Evolutionary conservation across 2,113 vertebrate genomes (phyloP), one percentile per base, ranked within the genome.

Genomic region (Poecilia latipinna): DNA sequence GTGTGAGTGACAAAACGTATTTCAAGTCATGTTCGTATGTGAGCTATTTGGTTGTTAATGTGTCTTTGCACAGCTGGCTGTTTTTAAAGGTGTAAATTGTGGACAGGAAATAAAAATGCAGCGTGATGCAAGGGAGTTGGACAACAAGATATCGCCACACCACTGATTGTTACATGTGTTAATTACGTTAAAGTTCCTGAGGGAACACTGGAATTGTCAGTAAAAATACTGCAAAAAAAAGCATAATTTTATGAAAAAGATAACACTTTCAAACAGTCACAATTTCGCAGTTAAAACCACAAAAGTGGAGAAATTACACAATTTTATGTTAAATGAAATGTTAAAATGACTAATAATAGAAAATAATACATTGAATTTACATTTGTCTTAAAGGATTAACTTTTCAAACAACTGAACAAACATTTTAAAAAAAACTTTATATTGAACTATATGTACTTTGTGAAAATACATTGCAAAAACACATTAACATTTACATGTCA

Each of bases 71-170:
- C 74, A 77, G 71, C 77, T 78, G 80, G 70, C 66, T 12, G 10
- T 67, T 72, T 60, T 4, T 42, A 60, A 4, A 88, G 67, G 90
- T 90, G 88, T 87, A 68, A 91, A 90, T 85, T 89, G 51, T 74
- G 74, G 54, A 70, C 57, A 33, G 79, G 48, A 79, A 60, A 70
- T 79, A 33, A 84, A 72, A 69, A 66, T 35, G 70, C 37, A 37
- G 64, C 37, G 79, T 65, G 74, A 26, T 26, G 19, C 62, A 74
- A 60, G n/a, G 80, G 69, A 72, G 48, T 12, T 24, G 62, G 60
- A 71, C 73, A 61, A 57, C 73, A 61, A 57, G 44, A 48, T 51
- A 68, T 48, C 31, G 3, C 62, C 22, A 61, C 29, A 72, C 61
- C 61, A 54, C 70, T 70, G 78, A 80, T 63, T 74, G 70, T 70